Percentiles rank a stretch among this genome's conserved stretches.
Conservation (phyloP, 2,797 vertebrate species). For the Triplophysa yarkandensis region DNA sequence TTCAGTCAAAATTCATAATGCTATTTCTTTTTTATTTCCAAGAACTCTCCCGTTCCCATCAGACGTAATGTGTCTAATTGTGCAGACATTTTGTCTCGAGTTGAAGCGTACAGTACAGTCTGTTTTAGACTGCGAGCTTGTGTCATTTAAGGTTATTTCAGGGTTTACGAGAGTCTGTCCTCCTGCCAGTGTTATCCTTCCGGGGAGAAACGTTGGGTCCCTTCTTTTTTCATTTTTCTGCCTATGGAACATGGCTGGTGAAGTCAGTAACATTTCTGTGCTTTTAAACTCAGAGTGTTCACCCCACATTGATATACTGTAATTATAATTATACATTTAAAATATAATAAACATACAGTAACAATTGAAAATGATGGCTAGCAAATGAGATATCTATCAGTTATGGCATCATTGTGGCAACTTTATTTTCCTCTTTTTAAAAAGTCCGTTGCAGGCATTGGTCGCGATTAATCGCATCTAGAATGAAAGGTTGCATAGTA, state of each 20-base stretch:
- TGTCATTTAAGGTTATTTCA: conserved; percentile 68
- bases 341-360: too few species aligned
- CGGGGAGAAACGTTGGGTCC: conserved; percentile 63
- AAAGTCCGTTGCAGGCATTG: too few species aligned
- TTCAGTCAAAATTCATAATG: neutral
- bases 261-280: neutral
- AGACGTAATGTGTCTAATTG: conserved; percentile 3
- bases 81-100: conserved; percentile 14
- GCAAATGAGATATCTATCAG: too few species aligned
- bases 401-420: too few species aligned
- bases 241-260: conserved; percentile 58
- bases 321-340: too few species aligned
- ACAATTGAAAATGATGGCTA: too few species aligned
- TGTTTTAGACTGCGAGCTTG: conserved; percentile 28
- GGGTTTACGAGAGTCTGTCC: conserved; percentile 60
- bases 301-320: neutral
- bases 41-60: conserved; percentile 10
- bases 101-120: neutral
- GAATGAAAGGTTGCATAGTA: too few species aligned
- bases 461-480: too few species aligned
- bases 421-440: too few species aligned
- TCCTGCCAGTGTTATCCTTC: conserved; percentile 64
- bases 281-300: conserved; percentile 9
- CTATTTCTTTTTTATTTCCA: neutral
- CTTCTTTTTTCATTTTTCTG: conserved; percentile 58